Evolutionary conservation across 2,797 vertebrate genomes (phyloP), one percentile per base, ranked within the genome.

Genomic region (Bovichtus variegatus): DNA sequence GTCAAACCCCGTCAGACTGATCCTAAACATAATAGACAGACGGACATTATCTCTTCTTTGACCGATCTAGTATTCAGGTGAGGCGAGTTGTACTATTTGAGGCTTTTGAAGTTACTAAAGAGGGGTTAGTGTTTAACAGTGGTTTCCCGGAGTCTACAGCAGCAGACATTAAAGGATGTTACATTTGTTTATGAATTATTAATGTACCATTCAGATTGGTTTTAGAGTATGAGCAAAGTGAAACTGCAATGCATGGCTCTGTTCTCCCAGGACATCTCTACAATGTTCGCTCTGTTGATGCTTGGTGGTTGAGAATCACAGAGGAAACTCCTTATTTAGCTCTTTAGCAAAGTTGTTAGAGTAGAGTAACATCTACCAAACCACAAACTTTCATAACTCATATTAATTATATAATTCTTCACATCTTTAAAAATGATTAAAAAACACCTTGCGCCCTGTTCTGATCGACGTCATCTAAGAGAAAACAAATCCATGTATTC

Each of bases 71-170:
- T 69, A 40, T 86, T 78, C 67, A 83, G 18, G 78, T 89, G 90
- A 89, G 87, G 87, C 79, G 57, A 89, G 74, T 85, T 78, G 38
- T 49, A 81, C 31, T 67, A 58, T 88, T 93, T 93, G 91, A 93
- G 91, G 92, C 89, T 88, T 92, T 58, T 74, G 74, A 89, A 92
- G 87, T 88, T 86, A 87, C 83, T 85, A 86, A 85, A 69, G 61
- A 82, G 75, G 86, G 49, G 71, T 77, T 66, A 63, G 25, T 72
- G 61, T 79, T 83, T 62, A 79, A 73, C 69, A 81, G 67, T 81
- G 43, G 54, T 83, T 60, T 63, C 62, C 68, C 47, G 63, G 65
- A 74, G 68, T 86, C 74, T 71, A 72, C 84, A 86, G 76, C 64
- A 82, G 80, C 81, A 89, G 59, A 87, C 73, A 68, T 84, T 85